Conservation (phyloP, 2,888 invertebrate species). For the Metalampra italica region DNA sequence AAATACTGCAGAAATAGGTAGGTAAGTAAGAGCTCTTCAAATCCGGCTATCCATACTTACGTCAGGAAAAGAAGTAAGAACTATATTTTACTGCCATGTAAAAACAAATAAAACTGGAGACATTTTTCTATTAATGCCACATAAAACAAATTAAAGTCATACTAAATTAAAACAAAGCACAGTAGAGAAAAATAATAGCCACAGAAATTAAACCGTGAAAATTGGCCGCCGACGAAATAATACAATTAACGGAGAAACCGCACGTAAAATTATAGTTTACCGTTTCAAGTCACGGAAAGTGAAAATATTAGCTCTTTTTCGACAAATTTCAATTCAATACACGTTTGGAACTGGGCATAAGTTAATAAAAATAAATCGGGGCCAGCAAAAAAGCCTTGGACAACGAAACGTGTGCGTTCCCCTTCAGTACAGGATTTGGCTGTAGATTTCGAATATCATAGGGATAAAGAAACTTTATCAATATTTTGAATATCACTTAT, state of each 20-base stretch:
- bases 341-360: constrained; percentile 3
- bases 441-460: neutral
- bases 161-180: neutral
- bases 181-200: neutral
- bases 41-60: too few relatives aligned
- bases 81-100: neutral
- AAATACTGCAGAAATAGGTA: too few relatives aligned
- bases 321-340: constrained; percentile 3
- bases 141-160: neutral
- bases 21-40: too few relatives aligned
- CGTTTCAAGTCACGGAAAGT: constrained; percentile 31
- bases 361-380: constrained; percentile 10
- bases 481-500: neutral
- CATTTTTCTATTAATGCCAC: neutral
- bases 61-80: neutral
- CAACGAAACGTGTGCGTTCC: constrained; percentile 1
- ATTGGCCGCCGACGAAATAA: constrained; percentile 3
- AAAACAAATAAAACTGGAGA: too few relatives aligned
- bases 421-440: neutral
- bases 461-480: neutral
- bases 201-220: constrained; percentile 5
- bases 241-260: constrained; percentile 6
- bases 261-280: constrained; percentile 32
- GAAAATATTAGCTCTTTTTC: constrained; percentile 4
- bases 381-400: constrained; percentile 3